Base-by-base conservation (phyloP, 2,797 vertebrate species). In the Aselliscus stoliczkanus region DNA sequence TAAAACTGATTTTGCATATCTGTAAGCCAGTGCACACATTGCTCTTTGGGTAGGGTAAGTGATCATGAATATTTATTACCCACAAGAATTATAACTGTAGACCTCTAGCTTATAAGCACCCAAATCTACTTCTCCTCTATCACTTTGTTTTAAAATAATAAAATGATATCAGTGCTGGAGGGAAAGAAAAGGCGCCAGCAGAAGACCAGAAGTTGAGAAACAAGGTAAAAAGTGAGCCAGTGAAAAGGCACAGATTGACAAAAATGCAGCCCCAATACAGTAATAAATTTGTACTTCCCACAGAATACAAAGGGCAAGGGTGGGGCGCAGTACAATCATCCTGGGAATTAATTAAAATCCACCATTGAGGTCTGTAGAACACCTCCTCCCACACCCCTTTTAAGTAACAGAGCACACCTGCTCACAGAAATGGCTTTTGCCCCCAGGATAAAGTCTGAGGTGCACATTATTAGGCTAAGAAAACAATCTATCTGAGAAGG, bases 331-430 rank as follows among this genome's bases (percentile, higher is more conserved):
- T 31, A 47, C 13, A 37, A 23, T 79, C 64, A 75, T 34, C 82
- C 50, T 21, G 52, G 62, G 65, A 92, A 94, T 96, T 72, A 75
- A 90, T 60, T 95, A 92, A 90, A 93, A 69, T 47, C 62, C 8
- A 34, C 34, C 23, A 18, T 18, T 58, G 50, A 77, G 47, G 27
- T 9, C 54, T 62, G 8, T 44, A 47, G 58, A 80, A 76, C 92
- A 84, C 13, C 67, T 67, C 31, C 31, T 72, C 47, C 60, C 15
- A 88, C 2, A 47, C 31, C 17, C 29, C 84, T 77, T 88, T 7
- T 29, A 82, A 27, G 42, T 69, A 54, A 88, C 4, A 76, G 65
- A 60, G 20, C 18, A 23, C 8, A 27, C 18, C 37, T 81, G 80
- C 90, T 92, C 56, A 81, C 10, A 70, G 79, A 79, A 44, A 75